phyloP scores from a whole-genome alignment of 2,888 invertebrate species.

The Mamestra brassicae region DNA sequence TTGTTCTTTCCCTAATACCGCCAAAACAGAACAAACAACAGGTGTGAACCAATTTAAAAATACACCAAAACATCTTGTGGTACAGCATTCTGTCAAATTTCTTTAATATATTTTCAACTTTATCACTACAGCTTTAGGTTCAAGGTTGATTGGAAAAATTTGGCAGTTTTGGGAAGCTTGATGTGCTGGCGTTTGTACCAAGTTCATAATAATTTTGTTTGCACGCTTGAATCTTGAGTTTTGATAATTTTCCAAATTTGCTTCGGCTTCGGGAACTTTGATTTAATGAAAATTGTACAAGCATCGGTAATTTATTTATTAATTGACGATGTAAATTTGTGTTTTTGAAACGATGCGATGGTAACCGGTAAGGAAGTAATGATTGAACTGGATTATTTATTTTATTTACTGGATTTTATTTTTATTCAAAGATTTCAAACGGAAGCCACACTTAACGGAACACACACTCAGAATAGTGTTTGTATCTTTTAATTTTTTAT shows the following conservation, averaged over 20 bases:
- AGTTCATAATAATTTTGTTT: constrained; percentile 28
- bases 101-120: too few species aligned
- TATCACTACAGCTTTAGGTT: too few species aligned
- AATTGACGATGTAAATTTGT: constrained; percentile 33
- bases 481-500: too few species aligned
- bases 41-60: constrained; percentile 42
- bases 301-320: constrained; percentile 36
- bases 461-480: too few species aligned
- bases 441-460: too few species aligned
- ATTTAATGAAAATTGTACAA: constrained; percentile 28
- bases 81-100: too few species aligned
- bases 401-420: too few species aligned
- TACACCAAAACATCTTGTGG: constrained; percentile 28
- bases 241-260: constrained; percentile 42
- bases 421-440: too few species aligned
- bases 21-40: constrained; percentile 23
- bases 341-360: background rate
- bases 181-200: background rate
- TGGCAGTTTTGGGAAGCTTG: too few species aligned
- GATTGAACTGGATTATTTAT: too few species aligned
- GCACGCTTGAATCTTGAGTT: constrained; percentile 16
- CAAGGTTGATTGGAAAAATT: too few species aligned
- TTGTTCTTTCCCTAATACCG: background rate
- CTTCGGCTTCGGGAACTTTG: constrained; percentile 33
- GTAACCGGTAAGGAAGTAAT: too few species aligned